Evolutionary conservation across 2,797 vertebrate species (phyloP), one percentile per base, ranked within the genome.

Genomic region (Sphenopsis melanotis): DNA sequence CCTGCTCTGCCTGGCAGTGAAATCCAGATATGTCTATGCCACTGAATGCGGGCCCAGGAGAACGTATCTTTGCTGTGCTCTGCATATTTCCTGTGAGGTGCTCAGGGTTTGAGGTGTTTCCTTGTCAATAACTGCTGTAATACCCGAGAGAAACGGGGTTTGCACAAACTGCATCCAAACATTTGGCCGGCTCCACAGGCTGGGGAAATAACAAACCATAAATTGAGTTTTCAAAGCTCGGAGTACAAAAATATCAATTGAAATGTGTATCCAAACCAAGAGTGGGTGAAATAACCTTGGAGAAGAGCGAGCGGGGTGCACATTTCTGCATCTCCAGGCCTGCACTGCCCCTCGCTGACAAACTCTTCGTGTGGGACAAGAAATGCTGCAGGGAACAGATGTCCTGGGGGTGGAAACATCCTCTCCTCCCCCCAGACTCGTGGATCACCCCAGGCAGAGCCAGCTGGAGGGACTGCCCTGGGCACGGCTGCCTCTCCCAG

Each of bases 281-380:
- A 61, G 26, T 36, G 36, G 57, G 69, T 63, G 77, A 89, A 68
- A 61, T 75, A 92, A 93, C 84, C 87, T 89, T 78, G 50, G 71
- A 41, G 50, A 64, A 59, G 60, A 83, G 57, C 0, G 0, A 75
- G 65, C 64, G 36, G 68, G 53, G 60, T 57, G 75, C 30, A 68
- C 46, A 26, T 49, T 85, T 63, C 65, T 44, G 71, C 46, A 91
- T 95, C 76, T 76, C 66, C 80, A 66, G 91, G 90, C 72, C 89
- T 93, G 91, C 55, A 61, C 79, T 93, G 94, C 83, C 93, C 89
- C 87, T 96, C 83, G 93, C 87, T 78, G 90, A 92, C 96, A 81
- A 91, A 56, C n/a, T 65, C 13, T 34, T 64, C 4, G 2, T 26
- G 2, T 52, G 79, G 87, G 91, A 92, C 82, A 91, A 82, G 69